Base-by-base conservation (phyloP, 2,888 invertebrate genomes). In the Diaphora mendica region DNA sequence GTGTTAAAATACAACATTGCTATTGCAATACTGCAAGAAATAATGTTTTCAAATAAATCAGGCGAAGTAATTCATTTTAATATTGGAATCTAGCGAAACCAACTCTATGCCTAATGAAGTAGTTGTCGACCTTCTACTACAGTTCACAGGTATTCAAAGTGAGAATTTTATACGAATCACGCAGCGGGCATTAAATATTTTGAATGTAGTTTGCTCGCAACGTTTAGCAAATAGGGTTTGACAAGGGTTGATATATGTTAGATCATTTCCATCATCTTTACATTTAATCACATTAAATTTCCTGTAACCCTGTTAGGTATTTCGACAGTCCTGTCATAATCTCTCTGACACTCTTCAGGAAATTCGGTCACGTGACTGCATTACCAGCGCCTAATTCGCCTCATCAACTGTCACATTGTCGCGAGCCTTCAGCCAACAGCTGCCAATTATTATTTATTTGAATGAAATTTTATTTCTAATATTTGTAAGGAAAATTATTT, bases 201-300 rank as follows among this genome's bases (percentile, higher is more conserved):
- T 59, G 26, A 59, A 15, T 26, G 26, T 15, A 59, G 26, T 59
- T 59, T 59, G 3, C 59, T 26, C 26, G 26, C 26, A 15, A 26
- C 26, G 15, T 13, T 59, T 59, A 26, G 26, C 26, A 26, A 26
- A 26, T 59, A 26, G 26, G 26, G 26, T 59, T 59, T 26, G 59
- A 59, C 59, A 59, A 59, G 15, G 59, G 59, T 59, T 55, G n/a
- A 82, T 79, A 80, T 82, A 59, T 26, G 59, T 59, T 59, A 26
- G 59, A 59, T 15, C 59, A 59, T 59, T 59, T 59, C 59, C 59
- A 13, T 59, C 59, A 59, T 26, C 59, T 4, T 59, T 26, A 59
- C 26, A 59, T 59, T 59, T 26, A 59, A 59, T 26, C 13, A 59
- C 59, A 5, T 59, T 59, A 59, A 59, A 59, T 59, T 59, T 26